Conservation (phyloP, 1,140 invertebrate species). For the Colletes gigas region DNA sequence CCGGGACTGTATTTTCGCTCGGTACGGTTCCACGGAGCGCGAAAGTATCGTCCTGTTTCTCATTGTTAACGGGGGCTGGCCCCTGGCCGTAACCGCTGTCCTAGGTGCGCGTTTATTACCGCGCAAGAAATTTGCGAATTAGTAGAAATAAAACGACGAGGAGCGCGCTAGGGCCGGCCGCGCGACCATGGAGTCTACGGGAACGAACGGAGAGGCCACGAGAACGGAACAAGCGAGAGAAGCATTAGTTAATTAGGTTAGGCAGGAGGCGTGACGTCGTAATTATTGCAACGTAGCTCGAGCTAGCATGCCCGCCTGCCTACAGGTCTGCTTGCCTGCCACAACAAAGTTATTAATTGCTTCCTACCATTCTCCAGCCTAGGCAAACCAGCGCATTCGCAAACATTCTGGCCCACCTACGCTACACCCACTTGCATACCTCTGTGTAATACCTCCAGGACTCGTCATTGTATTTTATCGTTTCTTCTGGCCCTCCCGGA, state of each 20-base stretch:
- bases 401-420: conserved; percentile 1
- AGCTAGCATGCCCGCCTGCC: conserved; percentile 58
- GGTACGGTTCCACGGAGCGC: background rate
- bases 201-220: background rate
- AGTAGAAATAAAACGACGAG: conserved; percentile 28
- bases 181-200: background rate
- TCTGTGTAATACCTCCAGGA: conserved; percentile 62
- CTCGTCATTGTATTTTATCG: conserved; percentile 58
- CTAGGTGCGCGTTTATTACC: conserved; percentile 23
- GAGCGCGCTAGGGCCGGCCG: no score
- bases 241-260: conserved; percentile 78
- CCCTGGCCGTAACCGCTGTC: conserved; percentile 1
- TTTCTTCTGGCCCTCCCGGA: conserved; percentile 31
- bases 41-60: background rate
- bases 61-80: conserved; percentile 4
- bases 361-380: conserved; percentile 73
- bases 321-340: conserved; percentile 66
- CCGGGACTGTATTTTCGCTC: conserved; percentile 6
- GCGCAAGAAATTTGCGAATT: conserved; percentile 24
- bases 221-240: conserved; percentile 41
- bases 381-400: conserved; percentile 45
- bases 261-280: conserved; percentile 77
- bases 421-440: conserved; percentile 49
- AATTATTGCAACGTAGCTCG: conserved; percentile 76
- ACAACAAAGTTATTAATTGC: conserved; percentile 80